These are phyloP conservation scores for Leucoma salicis DNA, from an alignment of 2,888 invertebrate species.

Conservation along the genomic window DNA sequence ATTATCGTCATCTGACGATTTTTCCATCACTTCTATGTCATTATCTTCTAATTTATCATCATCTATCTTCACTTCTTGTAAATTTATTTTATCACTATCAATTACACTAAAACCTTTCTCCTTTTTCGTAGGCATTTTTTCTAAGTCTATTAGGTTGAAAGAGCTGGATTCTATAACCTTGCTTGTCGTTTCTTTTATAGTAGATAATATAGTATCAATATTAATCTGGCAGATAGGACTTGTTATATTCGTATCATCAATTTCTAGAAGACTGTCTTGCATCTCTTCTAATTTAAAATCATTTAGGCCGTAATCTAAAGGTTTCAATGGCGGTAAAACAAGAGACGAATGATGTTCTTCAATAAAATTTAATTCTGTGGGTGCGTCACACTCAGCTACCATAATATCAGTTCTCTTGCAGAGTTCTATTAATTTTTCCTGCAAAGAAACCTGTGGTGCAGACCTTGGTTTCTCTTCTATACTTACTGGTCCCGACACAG, in stretches of 20 bases:
- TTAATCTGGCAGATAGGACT: conserved; percentile 76
- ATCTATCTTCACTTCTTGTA: conserved; percentile 65
- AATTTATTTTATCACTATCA: conserved; percentile 66
- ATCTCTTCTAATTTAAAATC: conserved; percentile 73
- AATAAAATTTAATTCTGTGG: conserved; percentile 68
- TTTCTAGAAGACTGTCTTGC: conserved; percentile 69
- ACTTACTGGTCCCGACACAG: conserved; percentile 20
- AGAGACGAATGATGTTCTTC: conserved; percentile 70
- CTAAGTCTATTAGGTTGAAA: conserved; percentile 70
- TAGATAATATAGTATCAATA: conserved; percentile 70
- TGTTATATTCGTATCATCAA: conserved; percentile 52
- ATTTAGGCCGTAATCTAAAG: conserved; percentile 67
- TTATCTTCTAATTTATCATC: conserved; percentile 57
- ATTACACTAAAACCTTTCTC: conserved; percentile 70
- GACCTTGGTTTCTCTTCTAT: conserved; percentile 39
- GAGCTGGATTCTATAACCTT: conserved; percentile 62
- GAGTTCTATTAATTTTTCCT: conserved; percentile 67
- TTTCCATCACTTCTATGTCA: conserved; percentile 67
- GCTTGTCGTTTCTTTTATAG: conserved; percentile 63
- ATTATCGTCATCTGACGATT: conserved; percentile 82
- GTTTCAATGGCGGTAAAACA: conserved; percentile 66
- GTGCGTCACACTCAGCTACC: conserved; percentile 74
- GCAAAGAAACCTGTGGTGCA: conserved; percentile 52
- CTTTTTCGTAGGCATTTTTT: conserved; percentile 62
- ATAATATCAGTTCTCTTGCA: conserved; percentile 75